These are phyloP conservation scores for Halichoeres trimaculatus DNA, from an alignment of 2,113 vertebrate species.

Conservation along the genomic window DNA sequence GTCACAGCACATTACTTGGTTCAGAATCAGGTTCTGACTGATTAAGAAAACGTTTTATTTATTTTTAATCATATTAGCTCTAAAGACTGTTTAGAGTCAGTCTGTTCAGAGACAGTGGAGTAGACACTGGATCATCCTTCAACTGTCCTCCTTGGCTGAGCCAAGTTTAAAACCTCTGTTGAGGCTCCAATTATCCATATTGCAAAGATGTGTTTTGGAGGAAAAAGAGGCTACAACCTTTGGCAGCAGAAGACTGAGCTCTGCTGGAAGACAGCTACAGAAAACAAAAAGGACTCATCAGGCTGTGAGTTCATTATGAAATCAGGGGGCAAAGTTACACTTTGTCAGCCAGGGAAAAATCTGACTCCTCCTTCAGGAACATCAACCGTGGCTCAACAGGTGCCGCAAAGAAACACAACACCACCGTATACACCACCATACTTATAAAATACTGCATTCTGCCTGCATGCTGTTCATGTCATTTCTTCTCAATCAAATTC, in stretches of 20 bases:
- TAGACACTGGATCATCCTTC: not conserved
- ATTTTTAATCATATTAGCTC: constrained; percentile 31
- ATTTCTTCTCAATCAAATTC: too few species aligned
- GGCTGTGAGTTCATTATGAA: not conserved
- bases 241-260: not conserved
- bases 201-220: not conserved
- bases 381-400: too few species aligned
- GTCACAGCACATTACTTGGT: constrained; percentile 4
- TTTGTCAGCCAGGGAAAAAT: too few species aligned
- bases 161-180: not conserved
- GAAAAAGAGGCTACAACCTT: not conserved
- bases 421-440: too few species aligned
- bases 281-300: not conserved
- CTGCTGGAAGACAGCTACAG: not conserved
- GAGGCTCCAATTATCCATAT: constrained; percentile 6
- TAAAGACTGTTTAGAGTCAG: constrained; percentile 1
- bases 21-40: constrained; percentile 11
- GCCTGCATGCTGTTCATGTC: too few species aligned
- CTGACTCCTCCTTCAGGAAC: too few species aligned
- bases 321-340: not conserved
- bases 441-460: too few species aligned
- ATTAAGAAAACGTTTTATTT: constrained; percentile 14
- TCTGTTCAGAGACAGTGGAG: not conserved
- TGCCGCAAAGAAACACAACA: too few species aligned
- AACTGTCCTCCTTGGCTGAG: constrained; percentile 6